A percentile compares a stretch with the other conserved stretches of the same genome.
phyloP scores from a whole-genome alignment of 2,113 vertebrate species.

The Sakesphorus luctuosus region DNA sequence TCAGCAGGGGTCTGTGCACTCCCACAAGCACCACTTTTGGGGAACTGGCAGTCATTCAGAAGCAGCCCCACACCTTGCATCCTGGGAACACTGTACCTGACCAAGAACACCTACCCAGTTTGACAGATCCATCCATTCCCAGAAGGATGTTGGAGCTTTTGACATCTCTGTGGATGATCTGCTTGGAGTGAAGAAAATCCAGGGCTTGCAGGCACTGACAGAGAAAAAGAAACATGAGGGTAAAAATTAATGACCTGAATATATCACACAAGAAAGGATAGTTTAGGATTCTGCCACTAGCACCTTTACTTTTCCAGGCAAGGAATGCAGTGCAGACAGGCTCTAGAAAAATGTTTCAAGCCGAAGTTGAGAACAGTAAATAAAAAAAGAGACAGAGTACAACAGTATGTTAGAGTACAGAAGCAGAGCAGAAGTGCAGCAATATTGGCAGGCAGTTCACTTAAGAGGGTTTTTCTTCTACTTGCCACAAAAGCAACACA shows the following conservation, averaged over 20 bases:
- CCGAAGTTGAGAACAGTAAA: not conserved
- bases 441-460: not conserved
- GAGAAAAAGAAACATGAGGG: not conserved
- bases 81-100: not conserved
- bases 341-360: not conserved
- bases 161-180: conserved; percentile 97
- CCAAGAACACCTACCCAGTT: conserved; percentile 86
- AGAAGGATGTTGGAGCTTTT: conserved; percentile 98
- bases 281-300: not conserved
- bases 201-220: conserved; percentile 94
- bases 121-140: conserved; percentile 98
- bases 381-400: not conserved
- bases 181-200: conserved; percentile 96
- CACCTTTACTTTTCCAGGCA: not conserved
- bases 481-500: not conserved
- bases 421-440: not conserved
- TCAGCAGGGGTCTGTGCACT: not conserved
- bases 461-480: not conserved
- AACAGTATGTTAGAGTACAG: not conserved
- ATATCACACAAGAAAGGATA: not conserved
- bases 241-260: conserved; percentile 30
- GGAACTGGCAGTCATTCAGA: not conserved
- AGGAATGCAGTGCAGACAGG: not conserved
- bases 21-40: not conserved
- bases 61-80: not conserved